Base-by-base conservation (phyloP, 2,113 vertebrate species). In the Tricholaema leucomelas region DNA sequence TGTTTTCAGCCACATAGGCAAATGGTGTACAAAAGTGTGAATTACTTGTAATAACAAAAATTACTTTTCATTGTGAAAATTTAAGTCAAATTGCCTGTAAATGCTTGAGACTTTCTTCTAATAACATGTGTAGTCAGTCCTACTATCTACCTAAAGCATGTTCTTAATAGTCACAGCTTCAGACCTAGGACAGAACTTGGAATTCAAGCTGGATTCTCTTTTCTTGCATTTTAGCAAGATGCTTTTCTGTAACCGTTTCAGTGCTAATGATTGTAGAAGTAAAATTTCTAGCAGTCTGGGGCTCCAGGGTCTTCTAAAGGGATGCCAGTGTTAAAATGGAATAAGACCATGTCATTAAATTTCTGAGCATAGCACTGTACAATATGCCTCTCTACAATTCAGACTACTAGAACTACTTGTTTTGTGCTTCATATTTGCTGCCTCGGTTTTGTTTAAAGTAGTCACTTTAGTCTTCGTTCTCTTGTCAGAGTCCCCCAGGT, bases 71-170 rank as follows among this genome's bases (percentile, higher is more conserved):
- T 16, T 64, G 12, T 46, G n/a, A 82, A 77, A 70, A 70, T 59
- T 7, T 40, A 19, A 58, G 33, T 67, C 15, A 50, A 12, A 38
- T 15, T 75, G 13, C 28, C 17, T 72, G 50, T 27, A 71, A 79
- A 28, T 14, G 9, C 46, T 36, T 73, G 25, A 70, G 35, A 9
- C 23, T 66, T 73, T 42, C 11, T 6, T 52, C 5, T 38, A 5
- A 7, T 65, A 58, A 28, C 6, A 17, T 0, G 2, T 44, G 4
- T 38, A n/a, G n/a, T n/a, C n/a, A n/a, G n/a, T n/a, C n/a, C 25
- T 66, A 2, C 7, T n/a, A n/a, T n/a, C n/a, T 36, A 18, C n/a
- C 21, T 85, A 1, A 3, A 0, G 17, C 20, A n/a, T 55, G 13
- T 55, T 72, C 31, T n/a, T 65, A 54, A 33, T 27, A 83, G 40